A percentile compares a stretch with the other conserved stretches of the same genome.
These are phyloP conservation scores for Hyperopisus bebe DNA, from an alignment of 2,113 vertebrate species.

Conservation along the genomic window DNA sequence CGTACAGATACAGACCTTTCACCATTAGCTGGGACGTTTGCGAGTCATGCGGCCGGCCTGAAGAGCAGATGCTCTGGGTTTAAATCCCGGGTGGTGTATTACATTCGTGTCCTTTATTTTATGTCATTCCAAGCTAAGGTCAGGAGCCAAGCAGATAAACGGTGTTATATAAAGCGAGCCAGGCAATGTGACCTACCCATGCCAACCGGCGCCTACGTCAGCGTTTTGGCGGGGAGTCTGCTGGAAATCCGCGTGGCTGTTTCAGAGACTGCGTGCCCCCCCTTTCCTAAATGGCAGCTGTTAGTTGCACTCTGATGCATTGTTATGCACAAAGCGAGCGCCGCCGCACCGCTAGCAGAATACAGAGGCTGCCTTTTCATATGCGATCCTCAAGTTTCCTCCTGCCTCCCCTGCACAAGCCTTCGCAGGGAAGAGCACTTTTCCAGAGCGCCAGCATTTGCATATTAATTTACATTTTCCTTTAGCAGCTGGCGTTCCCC, in stretches of 20 bases:
- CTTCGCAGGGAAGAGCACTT: background rate
- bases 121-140: background rate
- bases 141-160: slow-evolving; percentile 4
- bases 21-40: background rate
- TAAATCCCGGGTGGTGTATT: slow-evolving; percentile 1
- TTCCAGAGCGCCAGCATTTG: background rate
- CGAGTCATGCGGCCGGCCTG: background rate
- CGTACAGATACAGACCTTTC: background rate
- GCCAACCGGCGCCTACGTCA: background rate
- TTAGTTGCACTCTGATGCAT: background rate
- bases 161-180: background rate
- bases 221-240: background rate
- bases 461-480: slow-evolving; percentile 11
- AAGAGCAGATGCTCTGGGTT: slow-evolving; percentile 8
- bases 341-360: background rate
- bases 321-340: background rate
- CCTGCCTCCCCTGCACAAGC: background rate
- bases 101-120: background rate
- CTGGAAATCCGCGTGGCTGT: background rate
- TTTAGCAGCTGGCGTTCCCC: background rate
- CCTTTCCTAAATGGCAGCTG: background rate
- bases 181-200: background rate
- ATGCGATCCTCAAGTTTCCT: background rate
- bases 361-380: background rate
- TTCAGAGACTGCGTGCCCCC: no score